A percentile compares a stretch with the other conserved stretches of the same genome.
Conservation (phyloP, 2,888 invertebrate species). For the Leptothorax acervorum region DNA sequence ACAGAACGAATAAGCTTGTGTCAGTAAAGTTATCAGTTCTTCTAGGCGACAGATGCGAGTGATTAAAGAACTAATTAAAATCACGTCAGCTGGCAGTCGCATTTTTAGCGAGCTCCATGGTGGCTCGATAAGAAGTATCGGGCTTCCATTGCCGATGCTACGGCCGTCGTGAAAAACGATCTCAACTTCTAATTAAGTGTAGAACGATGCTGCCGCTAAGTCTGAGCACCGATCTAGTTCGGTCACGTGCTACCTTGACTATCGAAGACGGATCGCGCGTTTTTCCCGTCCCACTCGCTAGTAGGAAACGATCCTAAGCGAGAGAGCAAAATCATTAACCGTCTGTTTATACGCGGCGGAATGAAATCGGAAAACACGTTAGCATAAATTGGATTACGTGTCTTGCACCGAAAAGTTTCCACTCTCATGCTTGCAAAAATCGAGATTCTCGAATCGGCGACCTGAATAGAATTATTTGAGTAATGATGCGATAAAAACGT, state of each 20-base stretch:
- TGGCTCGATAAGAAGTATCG: conserved; percentile 50
- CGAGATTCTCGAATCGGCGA: neutral
- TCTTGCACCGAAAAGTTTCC: neutral
- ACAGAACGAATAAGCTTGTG: neutral
- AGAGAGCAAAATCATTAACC: conserved; percentile 44
- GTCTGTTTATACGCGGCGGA: conserved; percentile 36
- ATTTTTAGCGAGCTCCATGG: conserved; percentile 37
- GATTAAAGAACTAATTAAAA: conserved; percentile 55
- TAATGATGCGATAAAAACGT: neutral
- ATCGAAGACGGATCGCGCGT: conserved; percentile 52
- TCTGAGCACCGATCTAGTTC: conserved; percentile 44
- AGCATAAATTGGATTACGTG: conserved; percentile 33
- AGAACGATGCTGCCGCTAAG: conserved; percentile 26
- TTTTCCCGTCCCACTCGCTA: conserved; percentile 4
- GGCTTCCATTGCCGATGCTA: conserved; percentile 40
- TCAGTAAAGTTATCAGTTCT: conserved; percentile 33
- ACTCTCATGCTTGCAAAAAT: neutral
- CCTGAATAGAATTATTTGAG: neutral
- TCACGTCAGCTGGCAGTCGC: conserved; percentile 41
- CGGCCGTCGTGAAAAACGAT: conserved; percentile 54
- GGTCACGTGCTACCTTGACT: conserved; percentile 44
- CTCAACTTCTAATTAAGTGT: conserved; percentile 62
- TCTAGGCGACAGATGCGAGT: conserved; percentile 40
- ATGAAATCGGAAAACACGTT: conserved; percentile 38
- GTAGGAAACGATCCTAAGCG: conserved; percentile 18